Conservation (phyloP, 2,113 vertebrate genomes). For the Rhinoptilus africanus region DNA sequence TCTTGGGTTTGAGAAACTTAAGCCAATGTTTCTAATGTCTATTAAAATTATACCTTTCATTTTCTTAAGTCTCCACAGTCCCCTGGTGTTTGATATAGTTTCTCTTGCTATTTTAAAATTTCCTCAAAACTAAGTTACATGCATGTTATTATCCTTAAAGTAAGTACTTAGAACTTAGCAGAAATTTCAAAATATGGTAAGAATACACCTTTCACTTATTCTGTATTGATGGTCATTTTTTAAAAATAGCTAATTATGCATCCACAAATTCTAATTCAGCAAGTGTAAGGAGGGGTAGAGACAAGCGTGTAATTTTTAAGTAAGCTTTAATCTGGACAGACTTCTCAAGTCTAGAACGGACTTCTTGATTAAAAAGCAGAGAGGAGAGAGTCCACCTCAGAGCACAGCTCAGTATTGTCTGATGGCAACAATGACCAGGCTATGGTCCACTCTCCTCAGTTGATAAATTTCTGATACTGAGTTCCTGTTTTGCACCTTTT, state of each 20-base stretch:
- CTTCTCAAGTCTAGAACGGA: neutral
- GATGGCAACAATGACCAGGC: neutral
- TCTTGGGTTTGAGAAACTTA: neutral
- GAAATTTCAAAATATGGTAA: neutral
- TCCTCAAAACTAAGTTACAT: neutral
- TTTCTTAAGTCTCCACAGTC: neutral
- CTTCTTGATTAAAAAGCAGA: neutral
- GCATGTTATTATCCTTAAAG: neutral
- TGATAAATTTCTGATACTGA: neutral
- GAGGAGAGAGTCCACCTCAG: neutral
- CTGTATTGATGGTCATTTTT: neutral
- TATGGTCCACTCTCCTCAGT: neutral
- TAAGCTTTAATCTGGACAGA: neutral
- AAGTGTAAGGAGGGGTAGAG: neutral
- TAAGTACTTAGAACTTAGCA: neutral
- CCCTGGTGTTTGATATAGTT: neutral
- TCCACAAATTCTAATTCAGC: neutral
- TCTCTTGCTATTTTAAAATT: neutral
- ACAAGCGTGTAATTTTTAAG: neutral
- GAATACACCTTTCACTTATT: neutral
- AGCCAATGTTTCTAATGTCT: neutral
- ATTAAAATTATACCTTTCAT: neutral
- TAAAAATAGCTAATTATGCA: neutral
- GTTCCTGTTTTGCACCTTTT: neutral
- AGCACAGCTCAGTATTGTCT: neutral